Percentiles rank a stretch among this genome's conserved stretches.
Evolutionary conservation across 2,888 invertebrate species (phyloP).

Genomic region (Xylota sylvarum): DNA sequence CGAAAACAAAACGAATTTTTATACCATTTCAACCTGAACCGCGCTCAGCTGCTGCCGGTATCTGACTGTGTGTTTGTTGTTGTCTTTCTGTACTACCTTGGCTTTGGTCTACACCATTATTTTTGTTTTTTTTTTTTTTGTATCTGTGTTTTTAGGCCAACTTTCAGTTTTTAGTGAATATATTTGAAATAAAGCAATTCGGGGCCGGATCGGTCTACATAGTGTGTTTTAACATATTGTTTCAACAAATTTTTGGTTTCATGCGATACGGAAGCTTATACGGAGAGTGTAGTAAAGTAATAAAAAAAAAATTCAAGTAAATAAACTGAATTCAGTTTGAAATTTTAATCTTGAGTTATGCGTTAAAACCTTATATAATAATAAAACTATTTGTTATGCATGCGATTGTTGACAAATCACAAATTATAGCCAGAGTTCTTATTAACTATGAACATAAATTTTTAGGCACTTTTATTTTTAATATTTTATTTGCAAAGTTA

Average conservation of each 20-base stretch:
- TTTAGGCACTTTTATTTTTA: too few relatives aligned
- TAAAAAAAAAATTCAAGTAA: neutral
- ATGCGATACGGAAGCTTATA: neutral
- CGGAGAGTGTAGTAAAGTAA: neutral
- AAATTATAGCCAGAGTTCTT: too few relatives aligned
- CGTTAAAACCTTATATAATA: slow-evolving; percentile 1
- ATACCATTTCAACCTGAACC: slow-evolving; percentile 31
- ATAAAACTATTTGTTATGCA: neutral
- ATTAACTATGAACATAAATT: too few relatives aligned
- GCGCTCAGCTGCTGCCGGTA: slow-evolving; percentile 12
- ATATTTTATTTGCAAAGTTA: too few relatives aligned
- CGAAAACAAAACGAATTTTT: slow-evolving; percentile 37
- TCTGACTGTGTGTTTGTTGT: slow-evolving; percentile 8
- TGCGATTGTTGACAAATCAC: neutral
- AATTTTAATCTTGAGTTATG: slow-evolving; percentile 16
- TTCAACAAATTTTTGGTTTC: slow-evolving; percentile 1
- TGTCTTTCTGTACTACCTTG: slow-evolving; percentile 42
- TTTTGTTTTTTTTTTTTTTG: slow-evolving; percentile 47
- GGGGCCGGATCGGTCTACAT: slow-evolving; percentile 28
- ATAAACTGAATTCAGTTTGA: neutral
- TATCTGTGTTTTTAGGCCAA: slow-evolving; percentile 83
- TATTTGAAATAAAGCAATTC: slow-evolving; percentile 37
- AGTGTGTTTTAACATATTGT: neutral
- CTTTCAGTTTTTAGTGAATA: slow-evolving; percentile 81
- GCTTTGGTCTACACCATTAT: slow-evolving; percentile 50